A percentile compares a stretch with the other conserved stretches of the same genome.
These are phyloP conservation scores for Metellina segmentata DNA, from an alignment of 2,888 invertebrate genomes.

Conservation along the genomic window DNA sequence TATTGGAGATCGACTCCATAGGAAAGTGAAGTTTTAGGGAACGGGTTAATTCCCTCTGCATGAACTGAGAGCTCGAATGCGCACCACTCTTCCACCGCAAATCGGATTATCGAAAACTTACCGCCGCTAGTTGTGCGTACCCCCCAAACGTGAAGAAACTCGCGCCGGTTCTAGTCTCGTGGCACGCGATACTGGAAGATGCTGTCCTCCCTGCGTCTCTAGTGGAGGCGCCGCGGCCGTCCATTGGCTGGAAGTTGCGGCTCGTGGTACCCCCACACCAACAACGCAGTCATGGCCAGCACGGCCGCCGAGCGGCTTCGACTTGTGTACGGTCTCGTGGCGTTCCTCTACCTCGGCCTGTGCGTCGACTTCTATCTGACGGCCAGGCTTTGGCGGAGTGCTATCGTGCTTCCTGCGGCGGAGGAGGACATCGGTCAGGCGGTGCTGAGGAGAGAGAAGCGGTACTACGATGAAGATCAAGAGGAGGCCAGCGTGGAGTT, in stretches of 20 bases:
- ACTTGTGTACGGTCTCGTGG: conserved; percentile 66
- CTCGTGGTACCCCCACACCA: conserved; percentile 6
- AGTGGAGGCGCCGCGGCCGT: conserved; percentile 54
- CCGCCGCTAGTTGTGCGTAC: background rate
- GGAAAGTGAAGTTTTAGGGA: no score
- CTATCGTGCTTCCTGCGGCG: background rate
- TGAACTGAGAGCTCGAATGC: background rate
- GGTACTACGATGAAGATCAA: conserved; percentile 60
- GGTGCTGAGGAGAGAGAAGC: conserved; percentile 22
- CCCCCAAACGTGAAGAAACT: no score
- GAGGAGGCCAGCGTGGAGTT: conserved; percentile 77
- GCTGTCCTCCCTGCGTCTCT: background rate
- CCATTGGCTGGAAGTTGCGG: conserved; percentile 75
- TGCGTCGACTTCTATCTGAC: conserved; percentile 72
- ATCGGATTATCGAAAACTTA: background rate
- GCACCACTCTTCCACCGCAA: background rate
- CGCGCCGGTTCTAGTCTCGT: no score
- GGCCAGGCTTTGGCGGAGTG: conserved; percentile 25
- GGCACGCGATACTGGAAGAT: background rate
- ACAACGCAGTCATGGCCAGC: conserved; percentile 66
- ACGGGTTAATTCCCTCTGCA: no score
- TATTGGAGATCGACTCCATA: no score
- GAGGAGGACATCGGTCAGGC: background rate
- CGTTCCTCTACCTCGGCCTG: conserved; percentile 63
- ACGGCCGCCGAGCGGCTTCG: conserved; percentile 59